These are phyloP conservation scores for Edolisoma coerulescens DNA, from an alignment of 2,113 vertebrate genomes.

Conservation along the genomic window DNA sequence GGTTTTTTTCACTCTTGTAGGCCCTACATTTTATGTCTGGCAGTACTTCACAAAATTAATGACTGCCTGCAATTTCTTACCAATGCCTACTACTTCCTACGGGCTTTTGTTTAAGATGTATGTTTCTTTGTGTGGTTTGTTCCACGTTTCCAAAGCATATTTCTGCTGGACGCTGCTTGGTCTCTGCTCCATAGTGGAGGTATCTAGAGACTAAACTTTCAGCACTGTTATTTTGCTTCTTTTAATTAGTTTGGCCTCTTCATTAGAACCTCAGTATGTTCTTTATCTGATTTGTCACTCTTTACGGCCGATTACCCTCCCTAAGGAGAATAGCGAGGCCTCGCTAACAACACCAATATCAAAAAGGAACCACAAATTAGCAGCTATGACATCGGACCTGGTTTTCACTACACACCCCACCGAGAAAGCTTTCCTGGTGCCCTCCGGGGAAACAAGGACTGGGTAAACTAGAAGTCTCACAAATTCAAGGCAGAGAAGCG, in stretches of 20 bases:
- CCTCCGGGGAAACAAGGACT: accelerated
- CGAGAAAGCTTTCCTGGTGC: not conserved
- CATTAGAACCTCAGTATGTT: not conserved
- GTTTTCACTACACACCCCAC: not conserved
- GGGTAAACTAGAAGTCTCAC: not conserved
- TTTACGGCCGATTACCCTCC: not conserved
- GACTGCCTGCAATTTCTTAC: not conserved
- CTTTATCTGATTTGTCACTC: not conserved
- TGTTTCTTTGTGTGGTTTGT: not conserved
- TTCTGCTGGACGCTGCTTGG: not conserved
- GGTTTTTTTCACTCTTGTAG: not conserved
- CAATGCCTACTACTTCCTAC: not conserved
- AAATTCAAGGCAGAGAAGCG: accelerated
- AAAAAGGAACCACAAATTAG: not conserved
- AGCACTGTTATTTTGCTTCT: not conserved
- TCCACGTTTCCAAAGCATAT: not conserved
- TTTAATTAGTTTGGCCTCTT: not conserved
- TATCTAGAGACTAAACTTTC: not conserved
- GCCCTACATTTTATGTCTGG: not conserved
- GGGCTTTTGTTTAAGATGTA: not conserved
- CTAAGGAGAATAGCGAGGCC: accelerated
- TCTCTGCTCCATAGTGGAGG: not conserved
- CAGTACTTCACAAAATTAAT: not conserved
- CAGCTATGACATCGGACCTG: accelerated
- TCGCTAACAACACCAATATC: accelerated